Evolutionary conservation across 2,888 invertebrate genomes (phyloP).

Genomic region (Idaea aversata): DNA sequence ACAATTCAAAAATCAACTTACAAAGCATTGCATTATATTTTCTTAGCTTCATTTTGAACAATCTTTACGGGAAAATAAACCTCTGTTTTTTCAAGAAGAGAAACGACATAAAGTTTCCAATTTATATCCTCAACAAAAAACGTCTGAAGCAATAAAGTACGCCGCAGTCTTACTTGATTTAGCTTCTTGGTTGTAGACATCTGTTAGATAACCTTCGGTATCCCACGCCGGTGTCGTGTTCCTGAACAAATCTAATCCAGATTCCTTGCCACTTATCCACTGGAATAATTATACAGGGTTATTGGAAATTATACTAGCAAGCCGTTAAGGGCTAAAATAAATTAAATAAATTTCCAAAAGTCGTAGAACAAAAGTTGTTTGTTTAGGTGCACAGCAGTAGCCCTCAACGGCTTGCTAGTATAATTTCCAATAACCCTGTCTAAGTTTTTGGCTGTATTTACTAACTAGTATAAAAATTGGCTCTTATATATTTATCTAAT

Average conservation of each 20-base stretch:
- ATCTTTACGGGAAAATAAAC: background rate
- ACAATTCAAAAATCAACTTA: background rate
- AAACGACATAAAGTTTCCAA: background rate
- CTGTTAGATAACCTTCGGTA: constrained; percentile 84
- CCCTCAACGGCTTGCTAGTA: too few species aligned
- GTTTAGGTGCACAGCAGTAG: too few species aligned
- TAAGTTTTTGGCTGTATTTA: too few species aligned
- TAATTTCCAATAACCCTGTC: too few species aligned
- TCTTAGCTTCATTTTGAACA: background rate
- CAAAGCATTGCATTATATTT: background rate
- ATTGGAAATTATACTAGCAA: too few species aligned
- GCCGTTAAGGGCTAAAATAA: too few species aligned
- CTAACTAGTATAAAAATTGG: too few species aligned
- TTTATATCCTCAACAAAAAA: background rate
- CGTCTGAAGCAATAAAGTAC: constrained; percentile 6
- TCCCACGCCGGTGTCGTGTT: constrained; percentile 77
- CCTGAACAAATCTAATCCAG: constrained; percentile 77
- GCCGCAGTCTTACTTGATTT: constrained; percentile 61
- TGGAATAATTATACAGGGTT: constrained; percentile 32
- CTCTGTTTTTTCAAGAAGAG: background rate
- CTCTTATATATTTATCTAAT: too few species aligned
- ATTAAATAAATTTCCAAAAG: too few species aligned
- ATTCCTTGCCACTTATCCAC: constrained; percentile 48
- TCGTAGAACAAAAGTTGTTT: too few species aligned
- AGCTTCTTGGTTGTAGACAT: constrained; percentile 84